Evolutionary conservation across 2,113 vertebrate species (phyloP).

Genomic region (Notothenia rossii): DNA sequence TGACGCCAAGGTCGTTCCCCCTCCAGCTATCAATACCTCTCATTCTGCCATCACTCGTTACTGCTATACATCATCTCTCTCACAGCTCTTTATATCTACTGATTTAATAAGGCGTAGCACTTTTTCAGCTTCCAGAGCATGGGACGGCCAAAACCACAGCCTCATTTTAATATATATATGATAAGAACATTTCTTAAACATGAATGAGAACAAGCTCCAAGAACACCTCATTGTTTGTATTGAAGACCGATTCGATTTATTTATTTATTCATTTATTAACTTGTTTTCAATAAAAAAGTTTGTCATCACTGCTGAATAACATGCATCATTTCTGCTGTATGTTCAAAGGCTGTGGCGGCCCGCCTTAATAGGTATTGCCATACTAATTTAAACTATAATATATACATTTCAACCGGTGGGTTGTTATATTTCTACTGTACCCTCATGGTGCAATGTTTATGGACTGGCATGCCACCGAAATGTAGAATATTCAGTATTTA

Average conservation of each 20-base stretch:
- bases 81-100: background rate
- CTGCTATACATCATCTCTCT: background rate
- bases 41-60: conserved; percentile 32
- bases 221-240: conserved; percentile 46
- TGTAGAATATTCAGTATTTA: too few relatives aligned
- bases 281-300: conserved; percentile 53
- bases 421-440: too few relatives aligned
- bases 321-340: conserved; percentile 37
- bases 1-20: conserved; percentile 63
- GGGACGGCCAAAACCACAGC: background rate
- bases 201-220: background rate
- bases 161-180: conserved; percentile 12
- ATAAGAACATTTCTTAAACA: conserved; percentile 30
- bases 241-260: conserved; percentile 34
- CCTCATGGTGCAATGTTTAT: too few relatives aligned
- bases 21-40: conserved; percentile 33
- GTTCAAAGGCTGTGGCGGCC: background rate
- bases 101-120: conserved; percentile 10
- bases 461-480: too few relatives aligned
- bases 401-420: too few relatives aligned
- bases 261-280: conserved; percentile 1
- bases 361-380: too few relatives aligned
- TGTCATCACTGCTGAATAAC: conserved; percentile 17
- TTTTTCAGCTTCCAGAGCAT: background rate
- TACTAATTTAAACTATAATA: too few relatives aligned